Evolutionary conservation across 1,140 invertebrate species (phyloP).

Genomic region (Apis laboriosa): DNA sequence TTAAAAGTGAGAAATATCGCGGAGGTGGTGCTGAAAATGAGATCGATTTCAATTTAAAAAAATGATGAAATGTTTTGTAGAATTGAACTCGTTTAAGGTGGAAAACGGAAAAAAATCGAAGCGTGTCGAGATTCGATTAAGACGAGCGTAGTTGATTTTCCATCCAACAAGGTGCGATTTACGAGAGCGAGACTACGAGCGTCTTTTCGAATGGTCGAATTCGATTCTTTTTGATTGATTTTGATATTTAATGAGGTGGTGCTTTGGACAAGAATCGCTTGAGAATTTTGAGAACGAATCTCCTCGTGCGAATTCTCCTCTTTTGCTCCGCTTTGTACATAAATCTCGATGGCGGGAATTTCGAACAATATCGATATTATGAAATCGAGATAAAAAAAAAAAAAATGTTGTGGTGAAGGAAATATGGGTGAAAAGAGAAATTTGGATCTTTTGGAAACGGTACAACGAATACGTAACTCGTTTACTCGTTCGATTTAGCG

Average conservation of each 20-base stretch:
- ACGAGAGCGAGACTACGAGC: conserved; percentile 37
- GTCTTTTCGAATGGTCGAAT: conserved; percentile 16
- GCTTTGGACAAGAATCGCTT: conserved; percentile 9
- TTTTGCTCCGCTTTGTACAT: conserved; percentile 16
- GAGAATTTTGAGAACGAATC: neutral
- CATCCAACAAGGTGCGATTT: neutral
- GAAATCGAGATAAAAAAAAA: neutral
- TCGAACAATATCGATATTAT: neutral
- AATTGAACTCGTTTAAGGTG: neutral
- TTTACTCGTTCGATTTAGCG: conserved; percentile 64
- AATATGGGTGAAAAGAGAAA: neutral
- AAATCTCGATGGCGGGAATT: neutral
- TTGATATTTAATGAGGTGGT: neutral
- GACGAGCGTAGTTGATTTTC: conserved; percentile 12
- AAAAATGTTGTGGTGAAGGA: neutral
- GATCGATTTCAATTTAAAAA: neutral
- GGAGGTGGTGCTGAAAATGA: conserved; percentile 71
- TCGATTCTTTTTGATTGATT: neutral
- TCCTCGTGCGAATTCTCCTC: neutral
- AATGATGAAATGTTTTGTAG: neutral
- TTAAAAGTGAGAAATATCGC: conserved; percentile 45
- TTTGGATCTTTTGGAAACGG: neutral
- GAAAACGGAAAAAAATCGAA: conserved; percentile 24
- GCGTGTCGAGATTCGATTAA: conserved; percentile 2
- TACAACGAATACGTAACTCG: conserved; percentile 49